Evolutionary conservation across 2,113 vertebrate genomes (phyloP).

Genomic region (Podiceps cristatus): DNA sequence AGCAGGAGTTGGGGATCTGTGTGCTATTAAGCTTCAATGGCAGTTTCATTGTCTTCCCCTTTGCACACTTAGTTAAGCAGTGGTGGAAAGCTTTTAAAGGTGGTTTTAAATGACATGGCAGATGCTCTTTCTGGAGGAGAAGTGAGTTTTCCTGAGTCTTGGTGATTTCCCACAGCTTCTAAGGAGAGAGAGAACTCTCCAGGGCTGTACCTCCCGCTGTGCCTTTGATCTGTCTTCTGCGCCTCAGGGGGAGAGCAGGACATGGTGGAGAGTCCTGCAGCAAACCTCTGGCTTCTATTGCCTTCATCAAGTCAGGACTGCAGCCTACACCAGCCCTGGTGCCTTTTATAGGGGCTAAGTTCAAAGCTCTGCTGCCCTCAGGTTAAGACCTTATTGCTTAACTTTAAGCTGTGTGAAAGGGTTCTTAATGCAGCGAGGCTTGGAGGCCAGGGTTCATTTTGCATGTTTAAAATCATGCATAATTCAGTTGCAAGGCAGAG

Average conservation of each 20-base stretch:
- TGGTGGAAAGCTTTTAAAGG: background rate
- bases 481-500: constrained; percentile 21
- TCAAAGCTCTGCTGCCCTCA: background rate
- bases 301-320: background rate
- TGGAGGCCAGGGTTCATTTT: background rate
- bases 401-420: background rate
- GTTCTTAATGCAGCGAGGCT: background rate
- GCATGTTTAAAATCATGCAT: background rate
- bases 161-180: background rate
- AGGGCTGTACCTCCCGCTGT: background rate
- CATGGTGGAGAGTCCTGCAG: background rate
- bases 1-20: background rate
- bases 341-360: background rate
- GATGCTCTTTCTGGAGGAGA: background rate
- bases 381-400: background rate
- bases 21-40: background rate
- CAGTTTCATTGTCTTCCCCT: background rate
- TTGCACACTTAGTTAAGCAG: background rate
- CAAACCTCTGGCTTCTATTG: background rate
- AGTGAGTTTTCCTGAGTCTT: background rate
- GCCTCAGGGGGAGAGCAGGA: background rate
- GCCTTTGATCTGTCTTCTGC: background rate
- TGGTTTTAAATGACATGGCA: background rate
- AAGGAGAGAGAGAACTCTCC: background rate
- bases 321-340: background rate